phyloP scores from a whole-genome alignment of 2,888 invertebrate species.

The Cryptus viduatorius region DNA sequence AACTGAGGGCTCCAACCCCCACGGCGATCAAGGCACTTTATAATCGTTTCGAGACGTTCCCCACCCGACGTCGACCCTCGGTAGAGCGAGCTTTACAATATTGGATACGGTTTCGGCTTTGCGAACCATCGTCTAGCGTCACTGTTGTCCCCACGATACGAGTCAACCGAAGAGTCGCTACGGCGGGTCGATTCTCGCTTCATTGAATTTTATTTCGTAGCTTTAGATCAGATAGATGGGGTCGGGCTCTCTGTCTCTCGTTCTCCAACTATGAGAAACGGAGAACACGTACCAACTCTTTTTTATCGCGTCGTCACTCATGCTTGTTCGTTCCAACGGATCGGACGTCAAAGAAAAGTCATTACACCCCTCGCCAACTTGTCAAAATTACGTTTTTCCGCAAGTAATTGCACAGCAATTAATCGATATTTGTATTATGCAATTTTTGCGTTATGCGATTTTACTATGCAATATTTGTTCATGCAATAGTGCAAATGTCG shows the following conservation, averaged over 20 bases:
- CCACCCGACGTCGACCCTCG: conserved; percentile 17
- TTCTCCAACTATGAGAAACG: not conserved
- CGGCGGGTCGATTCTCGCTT: conserved; percentile 35
- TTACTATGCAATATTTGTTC: too few species aligned
- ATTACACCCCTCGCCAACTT: conserved; percentile 5
- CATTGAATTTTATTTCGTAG: conserved; percentile 55
- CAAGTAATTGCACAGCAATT: not conserved
- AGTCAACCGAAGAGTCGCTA: conserved; percentile 9
- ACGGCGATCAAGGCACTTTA: conserved; percentile 39
- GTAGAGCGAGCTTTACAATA: conserved; percentile 44
- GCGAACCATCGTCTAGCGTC: conserved; percentile 38
- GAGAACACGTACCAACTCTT: not conserved
- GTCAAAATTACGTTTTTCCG: not conserved
- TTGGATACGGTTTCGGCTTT: conserved; percentile 57
- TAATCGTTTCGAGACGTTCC: conserved; percentile 57
- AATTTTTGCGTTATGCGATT: too few species aligned
- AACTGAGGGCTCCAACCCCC: not conserved
- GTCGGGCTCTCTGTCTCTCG: not conserved
- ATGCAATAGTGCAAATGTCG: too few species aligned
- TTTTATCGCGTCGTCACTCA: conserved; percentile 16
- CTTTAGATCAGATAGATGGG: not conserved
- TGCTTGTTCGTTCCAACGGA: not conserved
- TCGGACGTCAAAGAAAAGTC: conserved; percentile 9
- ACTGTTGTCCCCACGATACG: conserved; percentile 6
- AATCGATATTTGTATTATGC: too few species aligned